Evolutionary conservation across 2,113 vertebrate genomes (phyloP).

Genomic region (Channa argus): DNA sequence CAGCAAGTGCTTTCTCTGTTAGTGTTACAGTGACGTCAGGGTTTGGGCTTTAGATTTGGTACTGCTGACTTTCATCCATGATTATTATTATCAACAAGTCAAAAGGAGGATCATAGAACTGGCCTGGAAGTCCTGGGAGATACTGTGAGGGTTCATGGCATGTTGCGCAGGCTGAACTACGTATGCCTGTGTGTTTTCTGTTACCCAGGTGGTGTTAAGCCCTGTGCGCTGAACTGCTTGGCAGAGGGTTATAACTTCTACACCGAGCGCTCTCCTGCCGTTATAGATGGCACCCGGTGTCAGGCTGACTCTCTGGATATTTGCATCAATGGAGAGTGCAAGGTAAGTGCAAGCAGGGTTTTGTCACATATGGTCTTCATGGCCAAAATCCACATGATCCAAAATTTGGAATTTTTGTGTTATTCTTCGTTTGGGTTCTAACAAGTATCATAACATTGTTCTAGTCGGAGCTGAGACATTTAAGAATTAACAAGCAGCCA

Average conservation of each 20-base stretch:
- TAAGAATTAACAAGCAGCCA: not conserved
- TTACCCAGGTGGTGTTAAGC: constrained; percentile 93
- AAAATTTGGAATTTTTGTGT: not conserved
- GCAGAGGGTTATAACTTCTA: constrained; percentile 99
- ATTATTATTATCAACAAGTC: constrained; percentile 45
- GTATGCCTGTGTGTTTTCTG: constrained; percentile 26
- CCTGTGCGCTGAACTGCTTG: constrained; percentile 96
- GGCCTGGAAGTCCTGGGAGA: constrained; percentile 1
- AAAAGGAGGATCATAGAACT: constrained; percentile 32
- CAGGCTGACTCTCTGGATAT: constrained; percentile 97
- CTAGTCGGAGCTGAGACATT: not conserved
- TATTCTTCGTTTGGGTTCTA: no score
- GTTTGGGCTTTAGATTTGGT: constrained; percentile 23
- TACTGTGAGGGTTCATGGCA: not conserved
- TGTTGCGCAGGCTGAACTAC: constrained; percentile 16
- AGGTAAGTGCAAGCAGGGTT: constrained; percentile 81
- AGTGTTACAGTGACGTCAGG: constrained; percentile 56
- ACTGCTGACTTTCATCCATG: constrained; percentile 15
- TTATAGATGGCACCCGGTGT: constrained; percentile 97
- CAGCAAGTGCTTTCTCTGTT: constrained; percentile 47
- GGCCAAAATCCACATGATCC: not conserved
- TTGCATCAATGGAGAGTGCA: constrained; percentile 99
- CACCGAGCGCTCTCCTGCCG: constrained; percentile 95
- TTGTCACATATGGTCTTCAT: not conserved
- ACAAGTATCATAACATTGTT: no score